Evolutionary conservation across 1,140 invertebrate species (phyloP).

Genomic region (silkworm (Bombyx mori)): DNA sequence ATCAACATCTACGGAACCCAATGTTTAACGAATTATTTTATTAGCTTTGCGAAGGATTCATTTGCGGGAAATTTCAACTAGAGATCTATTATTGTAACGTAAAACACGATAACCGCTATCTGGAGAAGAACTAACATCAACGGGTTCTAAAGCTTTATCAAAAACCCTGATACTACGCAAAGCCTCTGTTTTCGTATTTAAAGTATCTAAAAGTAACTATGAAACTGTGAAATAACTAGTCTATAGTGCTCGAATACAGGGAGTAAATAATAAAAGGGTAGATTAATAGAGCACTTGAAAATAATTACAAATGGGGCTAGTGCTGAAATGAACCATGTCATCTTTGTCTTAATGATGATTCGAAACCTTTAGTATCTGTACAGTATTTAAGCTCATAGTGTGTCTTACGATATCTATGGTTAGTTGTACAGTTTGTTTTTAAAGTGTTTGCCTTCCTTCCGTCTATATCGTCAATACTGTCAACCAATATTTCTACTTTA

Average conservation of each 20-base stretch:
- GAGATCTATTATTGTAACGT: neutral
- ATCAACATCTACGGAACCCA: no score
- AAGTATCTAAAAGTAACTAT: slow-evolving; percentile 13
- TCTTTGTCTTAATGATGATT: slow-evolving; percentile 12
- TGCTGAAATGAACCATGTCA: slow-evolving; percentile 20
- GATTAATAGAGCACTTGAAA: slow-evolving; percentile 23
- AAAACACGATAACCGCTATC: no score
- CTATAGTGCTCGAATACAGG: slow-evolving; percentile 30
- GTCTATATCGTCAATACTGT: slow-evolving; percentile 15
- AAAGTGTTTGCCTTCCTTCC: slow-evolving; percentile 22
- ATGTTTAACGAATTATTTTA: no score
- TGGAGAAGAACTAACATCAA: neutral
- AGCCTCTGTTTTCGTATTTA: slow-evolving; percentile 42
- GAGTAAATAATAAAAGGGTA: slow-evolving; percentile 25
- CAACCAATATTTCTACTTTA: slow-evolving; percentile 29
- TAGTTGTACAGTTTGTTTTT: slow-evolving; percentile 38
- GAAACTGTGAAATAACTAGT: slow-evolving; percentile 21
- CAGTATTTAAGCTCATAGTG: slow-evolving; percentile 49
- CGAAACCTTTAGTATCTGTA: slow-evolving; percentile 35
- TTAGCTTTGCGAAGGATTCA: no score
- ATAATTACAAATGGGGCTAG: slow-evolving; percentile 20
- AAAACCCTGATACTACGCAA: slow-evolving; percentile 38
- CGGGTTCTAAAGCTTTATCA: slow-evolving; percentile 15
- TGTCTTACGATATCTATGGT: slow-evolving; percentile 69
- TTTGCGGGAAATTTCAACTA: no score